Conservation (phyloP, 2,113 vertebrate genomes). For the Mellivora capensis region DNA sequence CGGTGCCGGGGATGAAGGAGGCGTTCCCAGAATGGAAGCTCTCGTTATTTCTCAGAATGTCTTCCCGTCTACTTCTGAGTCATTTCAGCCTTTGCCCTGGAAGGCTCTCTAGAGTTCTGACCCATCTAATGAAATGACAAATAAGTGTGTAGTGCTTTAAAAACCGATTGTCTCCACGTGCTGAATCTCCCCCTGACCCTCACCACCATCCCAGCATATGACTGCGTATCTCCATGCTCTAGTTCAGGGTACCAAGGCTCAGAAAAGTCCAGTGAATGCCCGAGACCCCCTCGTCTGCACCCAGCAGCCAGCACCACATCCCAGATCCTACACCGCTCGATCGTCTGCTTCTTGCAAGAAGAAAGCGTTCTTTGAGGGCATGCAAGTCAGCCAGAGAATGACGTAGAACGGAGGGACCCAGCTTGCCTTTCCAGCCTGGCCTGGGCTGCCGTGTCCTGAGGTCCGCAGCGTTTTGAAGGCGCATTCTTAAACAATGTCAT, state of each 20-base stretch:
- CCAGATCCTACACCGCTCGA: fast-evolving
- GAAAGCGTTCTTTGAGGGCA: background rate
- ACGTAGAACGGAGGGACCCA: fast-evolving
- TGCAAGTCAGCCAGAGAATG: background rate
- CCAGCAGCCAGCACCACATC: background rate
- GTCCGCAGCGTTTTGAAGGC: background rate
- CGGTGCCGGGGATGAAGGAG: background rate
- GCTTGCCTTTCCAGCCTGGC: background rate
- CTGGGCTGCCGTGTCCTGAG: background rate
- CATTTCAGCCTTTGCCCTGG: background rate
- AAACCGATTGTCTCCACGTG: background rate
- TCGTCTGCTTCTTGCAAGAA: background rate
- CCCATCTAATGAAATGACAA: background rate
- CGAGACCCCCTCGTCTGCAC: too few relatives aligned
- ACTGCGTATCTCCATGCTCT: background rate
- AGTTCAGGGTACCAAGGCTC: background rate
- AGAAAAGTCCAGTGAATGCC: background rate
- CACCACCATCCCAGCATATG: background rate
- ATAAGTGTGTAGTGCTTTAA: background rate
- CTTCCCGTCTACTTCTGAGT: background rate
- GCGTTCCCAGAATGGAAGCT: background rate
- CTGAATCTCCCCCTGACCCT: background rate
- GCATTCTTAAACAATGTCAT: background rate
- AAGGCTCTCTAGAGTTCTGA: too few relatives aligned
- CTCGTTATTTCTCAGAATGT: fast-evolving